Percentiles rank a stretch among this genome's conserved stretches.
Conservation (phyloP, 2,888 invertebrate genomes). For the Augiades crinisus region DNA sequence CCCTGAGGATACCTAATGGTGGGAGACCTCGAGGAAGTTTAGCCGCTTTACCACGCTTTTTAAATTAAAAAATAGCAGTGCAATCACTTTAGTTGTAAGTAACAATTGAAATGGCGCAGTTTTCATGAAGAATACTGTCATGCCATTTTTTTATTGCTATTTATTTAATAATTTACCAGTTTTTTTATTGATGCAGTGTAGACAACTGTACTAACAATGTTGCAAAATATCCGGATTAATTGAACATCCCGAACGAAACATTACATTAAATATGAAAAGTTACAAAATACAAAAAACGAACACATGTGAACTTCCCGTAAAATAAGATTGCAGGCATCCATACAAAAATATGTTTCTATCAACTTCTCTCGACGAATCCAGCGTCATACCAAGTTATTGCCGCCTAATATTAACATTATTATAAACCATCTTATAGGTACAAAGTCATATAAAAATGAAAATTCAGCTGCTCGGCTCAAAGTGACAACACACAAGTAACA, state of each 20-base stretch:
- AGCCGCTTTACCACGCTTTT: too few species aligned
- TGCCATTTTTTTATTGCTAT: too few species aligned
- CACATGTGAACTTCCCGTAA: slow-evolving; percentile 29
- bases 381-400: slow-evolving; percentile 42
- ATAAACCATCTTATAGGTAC: slow-evolving; percentile 26
- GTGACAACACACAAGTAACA: slow-evolving; percentile 15
- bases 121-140: too few species aligned
- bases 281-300: slow-evolving; percentile 17
- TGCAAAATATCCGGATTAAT: slow-evolving; percentile 3
- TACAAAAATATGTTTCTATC: slow-evolving; percentile 49
- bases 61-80: too few species aligned
- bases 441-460: slow-evolving; percentile 33
- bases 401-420: slow-evolving; percentile 36
- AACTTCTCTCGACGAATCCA: slow-evolving; percentile 37
- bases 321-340: slow-evolving; percentile 40
- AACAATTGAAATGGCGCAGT: too few species aligned
- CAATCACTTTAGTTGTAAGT: too few species aligned
- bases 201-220: neutral
- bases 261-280: slow-evolving; percentile 14
- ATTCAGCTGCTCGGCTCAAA: slow-evolving; percentile 12
- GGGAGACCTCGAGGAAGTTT: too few species aligned
- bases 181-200: neutral
- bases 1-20: too few species aligned
- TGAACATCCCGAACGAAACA: slow-evolving; percentile 8
- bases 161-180: neutral